Conservation (phyloP, 2,113 vertebrate genomes). For the Dolichallabes microphthalmus region DNA sequence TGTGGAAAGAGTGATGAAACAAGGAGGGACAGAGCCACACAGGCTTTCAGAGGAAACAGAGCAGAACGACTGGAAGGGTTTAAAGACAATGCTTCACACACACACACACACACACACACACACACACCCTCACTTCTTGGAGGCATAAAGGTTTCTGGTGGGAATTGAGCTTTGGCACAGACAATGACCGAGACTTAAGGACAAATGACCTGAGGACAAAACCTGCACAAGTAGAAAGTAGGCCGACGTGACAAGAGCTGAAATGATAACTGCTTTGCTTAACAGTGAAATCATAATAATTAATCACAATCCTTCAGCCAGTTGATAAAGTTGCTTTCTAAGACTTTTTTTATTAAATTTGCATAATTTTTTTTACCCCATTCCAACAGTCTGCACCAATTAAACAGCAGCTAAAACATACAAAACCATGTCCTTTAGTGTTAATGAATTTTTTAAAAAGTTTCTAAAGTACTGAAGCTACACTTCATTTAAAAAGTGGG, state of each 20-base stretch:
- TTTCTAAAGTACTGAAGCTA: neutral
- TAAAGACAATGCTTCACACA: constrained; percentile 14
- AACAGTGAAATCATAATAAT: neutral
- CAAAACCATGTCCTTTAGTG: neutral
- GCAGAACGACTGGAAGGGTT: constrained; percentile 38
- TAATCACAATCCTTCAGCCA: neutral
- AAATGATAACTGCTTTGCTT: neutral
- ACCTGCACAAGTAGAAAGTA: neutral
- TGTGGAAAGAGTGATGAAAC: neutral
- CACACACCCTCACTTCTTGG: constrained; percentile 26
- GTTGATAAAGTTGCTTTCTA: neutral
- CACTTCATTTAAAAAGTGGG: neutral
- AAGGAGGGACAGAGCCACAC: neutral
- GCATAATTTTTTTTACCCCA: neutral
- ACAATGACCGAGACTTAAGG: constrained; percentile 34
- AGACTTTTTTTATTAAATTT: neutral
- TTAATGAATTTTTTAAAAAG: neutral
- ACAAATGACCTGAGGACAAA: constrained; percentile 15
- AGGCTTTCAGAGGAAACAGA: constrained; percentile 33
- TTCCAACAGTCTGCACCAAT: neutral
- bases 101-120: constrained; percentile 27
- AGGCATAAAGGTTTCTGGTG: constrained; percentile 38
- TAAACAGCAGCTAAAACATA: neutral
- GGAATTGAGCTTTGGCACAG: constrained; percentile 22
- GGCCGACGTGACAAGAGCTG: neutral